These are phyloP conservation scores for Characodon lateralis DNA, from an alignment of 2,797 vertebrate genomes.

Conservation along the genomic window DNA sequence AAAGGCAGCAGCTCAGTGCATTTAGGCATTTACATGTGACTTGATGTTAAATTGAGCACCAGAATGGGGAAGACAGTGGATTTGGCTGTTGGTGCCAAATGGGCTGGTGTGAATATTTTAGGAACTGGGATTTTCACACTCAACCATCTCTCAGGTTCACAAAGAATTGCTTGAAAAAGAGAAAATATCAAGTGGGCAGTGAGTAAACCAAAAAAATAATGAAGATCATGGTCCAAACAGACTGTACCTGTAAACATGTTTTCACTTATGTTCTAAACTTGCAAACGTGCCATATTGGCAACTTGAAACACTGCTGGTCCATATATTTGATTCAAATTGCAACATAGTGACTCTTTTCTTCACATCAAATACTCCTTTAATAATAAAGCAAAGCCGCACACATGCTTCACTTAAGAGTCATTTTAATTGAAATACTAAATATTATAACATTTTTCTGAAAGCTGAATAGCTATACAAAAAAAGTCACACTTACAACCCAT, in stretches of 20 bases:
- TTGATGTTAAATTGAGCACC: background rate
- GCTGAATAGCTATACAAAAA: slow-evolving; percentile 39
- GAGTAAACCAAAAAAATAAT: background rate
- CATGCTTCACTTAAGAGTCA: slow-evolving; percentile 2
- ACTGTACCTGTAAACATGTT: background rate
- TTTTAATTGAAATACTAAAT: slow-evolving; percentile 58
- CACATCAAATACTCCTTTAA: background rate
- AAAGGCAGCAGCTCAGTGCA: background rate
- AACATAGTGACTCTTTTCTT: background rate
- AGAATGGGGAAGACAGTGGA: background rate
- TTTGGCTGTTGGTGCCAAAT: background rate
- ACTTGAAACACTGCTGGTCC: background rate
- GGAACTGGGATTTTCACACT: background rate
- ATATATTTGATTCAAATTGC: background rate
- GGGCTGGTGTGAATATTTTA: background rate
- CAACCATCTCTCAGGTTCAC: no score
- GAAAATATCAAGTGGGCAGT: background rate
- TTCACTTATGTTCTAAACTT: background rate
- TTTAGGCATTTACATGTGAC: background rate
- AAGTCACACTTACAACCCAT: slow-evolving; percentile 6
- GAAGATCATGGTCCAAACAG: background rate
- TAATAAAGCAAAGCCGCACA: background rate
- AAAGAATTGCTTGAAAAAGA: background rate
- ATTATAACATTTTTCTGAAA: slow-evolving; percentile 41
- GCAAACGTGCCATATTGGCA: background rate